Evolutionary conservation across 2,797 vertebrate species (phyloP), one percentile per base, ranked within the genome.

Genomic region (Gadopsis marmoratus): DNA sequence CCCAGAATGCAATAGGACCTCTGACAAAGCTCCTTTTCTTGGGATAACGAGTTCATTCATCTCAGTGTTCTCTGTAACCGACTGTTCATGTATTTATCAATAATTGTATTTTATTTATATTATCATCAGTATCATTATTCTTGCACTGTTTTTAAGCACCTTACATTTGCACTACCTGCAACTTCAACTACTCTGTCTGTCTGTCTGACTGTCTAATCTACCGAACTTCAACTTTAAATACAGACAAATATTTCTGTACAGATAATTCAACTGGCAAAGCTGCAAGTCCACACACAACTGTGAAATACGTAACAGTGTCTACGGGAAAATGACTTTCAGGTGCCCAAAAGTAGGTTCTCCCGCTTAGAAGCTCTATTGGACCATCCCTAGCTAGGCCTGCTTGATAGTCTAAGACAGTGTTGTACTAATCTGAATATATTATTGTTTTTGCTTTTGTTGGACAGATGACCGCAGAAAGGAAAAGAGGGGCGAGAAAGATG

Each of bases 231-330:
- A 26, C 23, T 14, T 54, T 43, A 19, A 9, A 70, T 19, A 62
- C 50, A 73, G 26, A 21, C 37, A 68, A 12, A 63, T 54, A 53
- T 70, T 65, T 55, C 16, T 37, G 19, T 33, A 1, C 29, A 11
- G 19, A 64, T 21, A 31, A 59, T 63, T 74, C 12, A 72, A 35
- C 29, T 12, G 6, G 43, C 55, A 33, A 16, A 14, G 21, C 75
- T 76, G 73, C 29, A 77, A 2, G 10, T 12, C 1, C 7, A 55
- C 37, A 37, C 7, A 55, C 31, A 61, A 19, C 60, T 50, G 54
- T 51, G 58, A 72, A 29, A 78, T 56, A 16, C 21, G 14, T 4
- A 65, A 72, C 35, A 59, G 55, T 69, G 12, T 61, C 47, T 54
- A 74, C 10, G 10, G 43, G 16, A 17, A 17, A 41, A 41, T 4